phyloP scores from a whole-genome alignment of 37 sponge, comb jelly and placozoan species.

The Tethya wilhelma region DNA sequence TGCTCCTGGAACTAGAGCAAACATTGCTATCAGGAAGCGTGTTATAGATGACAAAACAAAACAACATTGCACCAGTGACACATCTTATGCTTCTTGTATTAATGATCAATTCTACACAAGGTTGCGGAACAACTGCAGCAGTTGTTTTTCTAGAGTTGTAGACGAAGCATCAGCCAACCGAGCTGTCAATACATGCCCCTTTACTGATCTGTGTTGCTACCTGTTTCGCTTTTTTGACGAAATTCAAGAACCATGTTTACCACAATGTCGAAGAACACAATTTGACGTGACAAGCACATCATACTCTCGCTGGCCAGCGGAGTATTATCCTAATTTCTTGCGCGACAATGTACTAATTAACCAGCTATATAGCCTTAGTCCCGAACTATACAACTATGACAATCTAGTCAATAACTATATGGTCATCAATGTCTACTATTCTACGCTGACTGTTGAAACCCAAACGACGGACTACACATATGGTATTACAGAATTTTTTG shows the following conservation, averaged over 20 bases:
- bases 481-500: constrained; percentile 11
- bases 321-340: not conserved
- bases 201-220: not conserved
- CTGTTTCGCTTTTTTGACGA: not conserved
- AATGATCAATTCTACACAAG: too few species aligned
- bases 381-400: too few species aligned
- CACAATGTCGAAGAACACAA: not conserved
- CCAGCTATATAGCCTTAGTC: too few species aligned
- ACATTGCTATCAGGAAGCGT: not conserved
- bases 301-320: not conserved
- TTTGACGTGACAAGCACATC: not conserved
- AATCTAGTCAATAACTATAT: not conserved
- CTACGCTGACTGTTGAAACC: not conserved
- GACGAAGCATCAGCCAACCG: not conserved
- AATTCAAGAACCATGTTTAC: not conserved
- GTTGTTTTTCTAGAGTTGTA: not conserved
- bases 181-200: not conserved
- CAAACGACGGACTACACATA: constrained; percentile 15
- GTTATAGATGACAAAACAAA: not conserved
- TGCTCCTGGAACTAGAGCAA: not conserved
- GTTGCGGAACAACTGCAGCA: too few species aligned
- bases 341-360: too few species aligned
- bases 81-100: not conserved
- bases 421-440: not conserved
- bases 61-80: not conserved